phyloP scores from a whole-genome alignment of 2,113 vertebrate genomes.

The Echinops telfairi region DNA sequence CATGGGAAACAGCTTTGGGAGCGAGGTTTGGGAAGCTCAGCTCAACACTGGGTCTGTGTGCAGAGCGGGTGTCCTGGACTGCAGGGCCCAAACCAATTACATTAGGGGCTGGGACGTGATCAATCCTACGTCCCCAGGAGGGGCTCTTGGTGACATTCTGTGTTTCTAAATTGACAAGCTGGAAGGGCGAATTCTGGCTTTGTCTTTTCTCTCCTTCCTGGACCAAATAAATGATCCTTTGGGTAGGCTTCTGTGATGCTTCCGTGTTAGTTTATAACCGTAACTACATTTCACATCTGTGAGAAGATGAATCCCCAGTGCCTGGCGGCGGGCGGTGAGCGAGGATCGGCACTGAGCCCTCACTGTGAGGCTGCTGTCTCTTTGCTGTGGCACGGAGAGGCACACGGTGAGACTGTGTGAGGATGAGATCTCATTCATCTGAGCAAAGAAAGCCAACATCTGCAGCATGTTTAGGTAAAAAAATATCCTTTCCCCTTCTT shows the following conservation, averaged over 20 bases:
- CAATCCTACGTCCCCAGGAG: not conserved
- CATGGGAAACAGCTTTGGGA: not conserved
- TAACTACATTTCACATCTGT: not conserved
- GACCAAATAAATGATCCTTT: not conserved
- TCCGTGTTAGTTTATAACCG: not conserved
- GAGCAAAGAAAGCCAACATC: not conserved
- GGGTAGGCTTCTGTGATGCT: not conserved
- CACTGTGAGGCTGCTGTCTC: not conserved
- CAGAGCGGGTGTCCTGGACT: not conserved
- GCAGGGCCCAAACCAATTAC: too few relatives aligned
- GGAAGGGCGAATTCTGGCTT: not conserved
- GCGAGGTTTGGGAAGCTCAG: not conserved
- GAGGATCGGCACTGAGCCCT: accelerated
- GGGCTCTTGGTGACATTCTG: not conserved
- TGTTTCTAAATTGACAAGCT: not conserved
- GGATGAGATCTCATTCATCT: accelerated
- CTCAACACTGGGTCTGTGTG: not conserved
- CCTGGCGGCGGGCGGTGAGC: not conserved
- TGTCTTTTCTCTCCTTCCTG: not conserved
- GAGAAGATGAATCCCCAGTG: not conserved
- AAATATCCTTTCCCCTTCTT: not conserved
- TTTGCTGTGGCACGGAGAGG: not conserved
- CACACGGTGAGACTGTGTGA: accelerated
- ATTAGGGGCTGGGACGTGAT: not conserved
- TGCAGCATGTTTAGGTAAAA: not conserved